Base-by-base conservation (phyloP, 2,888 invertebrate species). In the Drosophila gaucha region DNA sequence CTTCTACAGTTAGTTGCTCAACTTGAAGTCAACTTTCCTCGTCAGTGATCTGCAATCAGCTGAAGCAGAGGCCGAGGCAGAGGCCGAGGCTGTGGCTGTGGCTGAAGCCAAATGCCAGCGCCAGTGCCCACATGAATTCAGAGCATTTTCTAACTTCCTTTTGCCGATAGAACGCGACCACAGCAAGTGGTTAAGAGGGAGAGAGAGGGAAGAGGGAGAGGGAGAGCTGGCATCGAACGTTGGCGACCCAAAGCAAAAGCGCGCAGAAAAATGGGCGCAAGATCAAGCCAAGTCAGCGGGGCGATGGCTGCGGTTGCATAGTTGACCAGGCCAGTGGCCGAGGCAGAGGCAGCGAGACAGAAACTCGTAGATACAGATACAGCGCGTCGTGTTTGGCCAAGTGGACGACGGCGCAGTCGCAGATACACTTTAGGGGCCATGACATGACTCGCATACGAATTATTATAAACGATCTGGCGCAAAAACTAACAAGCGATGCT, bases 361-460 rank as follows among this genome's bases (percentile, higher is more conserved):
- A 65, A 65, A 65, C 58, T 74, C 54, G 69, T 76, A 84, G 84
- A 86, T 84, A 83, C 83, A 83, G 83, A 83, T 83, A 83, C 72
- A 41, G 80, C 79, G 80, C 79, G 59, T 64, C 80, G 84, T 66
- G 78, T 67, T 65, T 65, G 56, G 55, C 58, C 57, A 60, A 60
- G 54, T 62, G 41, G 24, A 41, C 69, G 73, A 59, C 82, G 68
- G 80, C 85, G 82, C 82, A 80, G 80, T 69, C 78, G 83, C 83
- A 84, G 83, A 86, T 84, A 84, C 83, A 84, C 83, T 89, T 89
- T 86, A 88, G 83, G 88, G 88, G 88, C 85, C 88, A 89, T 88
- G 88, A 88, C 89, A 88, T 88, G 89, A 86, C 88, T 89, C 89
- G 89, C 88, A 88, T 89, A 88, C 84, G 89, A 88, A 88, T 89